Conservation (phyloP, 2,113 vertebrate species). For the Macquaria australasica region DNA sequence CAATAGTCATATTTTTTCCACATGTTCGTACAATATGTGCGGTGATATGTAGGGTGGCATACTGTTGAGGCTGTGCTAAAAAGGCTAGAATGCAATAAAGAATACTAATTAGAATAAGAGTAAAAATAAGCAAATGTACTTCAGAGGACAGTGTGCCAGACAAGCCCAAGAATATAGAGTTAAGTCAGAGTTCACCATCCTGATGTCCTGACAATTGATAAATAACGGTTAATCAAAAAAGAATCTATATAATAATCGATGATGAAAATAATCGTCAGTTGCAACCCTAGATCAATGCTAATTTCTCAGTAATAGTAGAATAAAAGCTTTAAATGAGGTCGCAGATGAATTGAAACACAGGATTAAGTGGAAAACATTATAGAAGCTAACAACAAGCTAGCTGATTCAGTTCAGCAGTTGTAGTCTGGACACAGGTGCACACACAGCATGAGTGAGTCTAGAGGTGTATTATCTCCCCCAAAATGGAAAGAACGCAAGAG, state of each 20-base stretch:
- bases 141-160: not conserved
- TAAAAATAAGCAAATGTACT: not conserved
- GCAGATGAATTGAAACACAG: not conserved
- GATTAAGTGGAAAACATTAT: not conserved
- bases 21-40: no score
- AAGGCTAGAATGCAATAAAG: not conserved
- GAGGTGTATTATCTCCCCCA: not conserved
- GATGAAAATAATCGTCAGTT: not conserved
- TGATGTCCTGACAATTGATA: not conserved
- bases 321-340: not conserved
- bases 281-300: not conserved
- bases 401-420: conserved; percentile 8
- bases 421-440: not conserved
- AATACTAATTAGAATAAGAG: not conserved
- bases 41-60: no score
- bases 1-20: no score
- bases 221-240: not conserved
- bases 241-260: not conserved
- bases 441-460: not conserved
- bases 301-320: not conserved
- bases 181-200: not conserved
- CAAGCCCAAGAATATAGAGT: not conserved
- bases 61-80: not conserved
- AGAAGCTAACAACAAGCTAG: not conserved
- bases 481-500: conserved; percentile 21